Evolutionary conservation across 2,113 vertebrate genomes (phyloP).

Genomic region (Fregata magnificens): DNA sequence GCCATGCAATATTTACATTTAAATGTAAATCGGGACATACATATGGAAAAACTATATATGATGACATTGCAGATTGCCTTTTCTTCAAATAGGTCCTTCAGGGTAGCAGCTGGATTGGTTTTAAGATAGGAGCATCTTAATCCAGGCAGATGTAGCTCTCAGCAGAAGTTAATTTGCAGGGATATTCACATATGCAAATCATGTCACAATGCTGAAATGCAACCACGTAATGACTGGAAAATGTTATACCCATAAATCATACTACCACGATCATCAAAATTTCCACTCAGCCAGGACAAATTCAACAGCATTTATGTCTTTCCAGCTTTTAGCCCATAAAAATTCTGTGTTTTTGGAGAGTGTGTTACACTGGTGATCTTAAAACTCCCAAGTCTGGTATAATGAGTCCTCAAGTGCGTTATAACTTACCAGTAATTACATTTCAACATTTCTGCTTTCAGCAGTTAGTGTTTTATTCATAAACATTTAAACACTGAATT

Average conservation of each 20-base stretch:
- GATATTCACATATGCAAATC: conserved; percentile 97
- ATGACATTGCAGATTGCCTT: conserved; percentile 34
- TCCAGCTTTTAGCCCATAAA: conserved; percentile 79
- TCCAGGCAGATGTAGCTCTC: conserved; percentile 92
- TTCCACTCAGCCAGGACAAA: conserved; percentile 92
- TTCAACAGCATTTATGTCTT: conserved; percentile 80
- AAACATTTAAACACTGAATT: conserved; percentile 85
- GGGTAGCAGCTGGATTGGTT: conserved; percentile 82
- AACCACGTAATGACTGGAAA: conserved; percentile 93
- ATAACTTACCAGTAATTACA: conserved; percentile 86
- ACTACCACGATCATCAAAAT: conserved; percentile 89
- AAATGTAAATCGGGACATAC: background rate
- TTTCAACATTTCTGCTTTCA: conserved; percentile 84
- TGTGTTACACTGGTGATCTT: conserved; percentile 77
- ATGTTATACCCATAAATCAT: conserved; percentile 91
- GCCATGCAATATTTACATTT: background rate
- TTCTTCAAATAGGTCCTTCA: conserved; percentile 35
- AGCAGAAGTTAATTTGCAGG: conserved; percentile 87
- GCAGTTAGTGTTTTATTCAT: conserved; percentile 84
- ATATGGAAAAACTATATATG: background rate
- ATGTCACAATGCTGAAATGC: conserved; percentile 86
- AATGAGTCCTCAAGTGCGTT: conserved; percentile 83
- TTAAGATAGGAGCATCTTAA: conserved; percentile 79
- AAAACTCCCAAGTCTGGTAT: conserved; percentile 80
- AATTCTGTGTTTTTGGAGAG: conserved; percentile 77